Base-by-base conservation (phyloP, 2,797 vertebrate genomes). In the Tokudaia tokunoshimensis region DNA sequence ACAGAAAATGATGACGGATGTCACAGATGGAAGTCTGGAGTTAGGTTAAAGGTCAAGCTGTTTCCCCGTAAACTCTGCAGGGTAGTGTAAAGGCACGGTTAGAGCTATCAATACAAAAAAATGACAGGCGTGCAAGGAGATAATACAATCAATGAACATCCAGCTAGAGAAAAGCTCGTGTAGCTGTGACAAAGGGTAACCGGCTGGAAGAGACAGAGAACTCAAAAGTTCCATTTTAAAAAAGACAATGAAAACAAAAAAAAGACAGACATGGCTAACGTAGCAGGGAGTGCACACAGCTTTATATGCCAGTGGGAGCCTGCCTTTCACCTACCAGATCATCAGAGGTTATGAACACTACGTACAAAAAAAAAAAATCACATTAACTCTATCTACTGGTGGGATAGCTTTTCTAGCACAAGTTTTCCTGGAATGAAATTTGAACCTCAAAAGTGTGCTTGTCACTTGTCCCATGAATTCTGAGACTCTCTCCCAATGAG, bases 171-270 rank as follows among this genome's bases (percentile, higher is more conserved):
- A 88, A 92, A 97, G 74, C 37, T 57, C 14, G 29, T 50, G 15
- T 31, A 13, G 29, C 81, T 34, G 26, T 6, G 3, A 82, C 65
- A 20, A 31, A 72, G 57, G 10, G 47, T 67, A 29, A 34, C 34
- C 19, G 17, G 47, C 52, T 20, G 3, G 29, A 24, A 81, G 41
- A 52, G 59, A 59, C 12, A 1, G 22, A 82, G 15, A 93, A 11
- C 31, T 41, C 50, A 19, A 59, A 6, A 80, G 37, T 59, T 17
- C 22, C 44, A 3, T 0, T 75, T 65, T 61, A 65, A 47, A 84
- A 59, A 90, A 85, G n/a, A n/a, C n/a, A n/a, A n/a, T n/a, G n/a
- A n/a, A 34, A 47, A 83, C 47, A 15, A 93, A 79, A 94, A 82
- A 47, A 6, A 67, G 44, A 15, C 6, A 24, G 80, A 91, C 3